Evolutionary conservation across 2,797 vertebrate species (phyloP).

Genomic region (Lepus townsendii): DNA sequence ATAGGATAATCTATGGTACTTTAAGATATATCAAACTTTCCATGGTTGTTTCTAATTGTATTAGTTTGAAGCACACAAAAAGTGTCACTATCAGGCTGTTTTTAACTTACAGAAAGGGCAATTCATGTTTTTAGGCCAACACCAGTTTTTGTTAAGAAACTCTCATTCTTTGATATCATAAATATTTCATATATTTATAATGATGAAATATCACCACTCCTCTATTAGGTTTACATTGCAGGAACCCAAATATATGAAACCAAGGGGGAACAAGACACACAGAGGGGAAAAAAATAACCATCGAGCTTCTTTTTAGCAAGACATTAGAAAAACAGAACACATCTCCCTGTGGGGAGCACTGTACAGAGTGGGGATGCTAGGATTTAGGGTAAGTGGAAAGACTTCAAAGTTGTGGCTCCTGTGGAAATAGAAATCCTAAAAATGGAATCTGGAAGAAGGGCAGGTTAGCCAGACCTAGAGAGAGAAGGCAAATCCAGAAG

Average conservation of each 20-base stretch:
- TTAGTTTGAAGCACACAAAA: background rate
- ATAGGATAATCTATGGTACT: background rate
- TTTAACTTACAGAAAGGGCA: slow-evolving; percentile 28
- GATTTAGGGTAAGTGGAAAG: background rate
- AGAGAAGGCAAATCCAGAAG: background rate
- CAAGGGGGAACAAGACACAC: background rate
- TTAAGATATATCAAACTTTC: background rate
- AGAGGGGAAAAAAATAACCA: background rate
- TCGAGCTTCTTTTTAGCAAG: background rate
- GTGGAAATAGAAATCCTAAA: background rate
- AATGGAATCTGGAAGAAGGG: background rate
- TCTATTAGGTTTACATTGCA: background rate
- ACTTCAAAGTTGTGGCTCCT: background rate
- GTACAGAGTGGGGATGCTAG: background rate
- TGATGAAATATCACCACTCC: background rate
- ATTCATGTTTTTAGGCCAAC: background rate
- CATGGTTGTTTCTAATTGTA: background rate
- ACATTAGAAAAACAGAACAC: background rate
- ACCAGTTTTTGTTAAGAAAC: background rate
- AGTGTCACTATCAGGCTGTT: background rate
- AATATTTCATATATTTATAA: background rate
- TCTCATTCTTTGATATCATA: slow-evolving; percentile 4
- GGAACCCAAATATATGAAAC: background rate
- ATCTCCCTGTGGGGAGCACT: background rate
- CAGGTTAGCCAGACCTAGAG: background rate